Conservation (phyloP, 2,113 vertebrate species). For the Pseudonaja textilis region DNA sequence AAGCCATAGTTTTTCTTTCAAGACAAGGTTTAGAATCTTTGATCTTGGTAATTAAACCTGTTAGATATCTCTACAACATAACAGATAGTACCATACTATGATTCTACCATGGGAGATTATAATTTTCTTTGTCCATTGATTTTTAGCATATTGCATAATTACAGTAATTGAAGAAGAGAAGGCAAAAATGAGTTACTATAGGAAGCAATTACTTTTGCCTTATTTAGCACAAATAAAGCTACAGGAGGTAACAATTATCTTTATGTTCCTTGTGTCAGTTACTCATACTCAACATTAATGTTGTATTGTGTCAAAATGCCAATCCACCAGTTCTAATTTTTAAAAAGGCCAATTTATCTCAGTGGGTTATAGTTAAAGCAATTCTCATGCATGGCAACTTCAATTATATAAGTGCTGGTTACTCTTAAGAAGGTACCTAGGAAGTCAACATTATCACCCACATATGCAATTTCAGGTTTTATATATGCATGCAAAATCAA, state of each 20-base stretch:
- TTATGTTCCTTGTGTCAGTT: neutral
- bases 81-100: neutral
- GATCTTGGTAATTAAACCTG: neutral
- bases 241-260: conserved; percentile 13
- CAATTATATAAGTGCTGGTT: neutral
- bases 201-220: neutral
- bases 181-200: neutral
- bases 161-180: neutral
- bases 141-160: conserved; percentile 4
- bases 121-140: neutral
- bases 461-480: conserved; percentile 10
- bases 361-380: neutral
- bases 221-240: neutral
- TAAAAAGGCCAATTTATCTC: neutral
- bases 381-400: neutral
- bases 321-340: neutral
- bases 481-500: neutral
- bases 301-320: neutral
- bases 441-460: neutral
- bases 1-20: neutral
- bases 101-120: neutral
- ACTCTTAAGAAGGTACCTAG: conserved; percentile 10
- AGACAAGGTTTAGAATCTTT: neutral
- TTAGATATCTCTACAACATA: neutral
- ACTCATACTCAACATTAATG: conserved; percentile 13